phyloP scores from a whole-genome alignment of 92 coral and sea anemone genomes.

The Virgularia gustaviana region DNA sequence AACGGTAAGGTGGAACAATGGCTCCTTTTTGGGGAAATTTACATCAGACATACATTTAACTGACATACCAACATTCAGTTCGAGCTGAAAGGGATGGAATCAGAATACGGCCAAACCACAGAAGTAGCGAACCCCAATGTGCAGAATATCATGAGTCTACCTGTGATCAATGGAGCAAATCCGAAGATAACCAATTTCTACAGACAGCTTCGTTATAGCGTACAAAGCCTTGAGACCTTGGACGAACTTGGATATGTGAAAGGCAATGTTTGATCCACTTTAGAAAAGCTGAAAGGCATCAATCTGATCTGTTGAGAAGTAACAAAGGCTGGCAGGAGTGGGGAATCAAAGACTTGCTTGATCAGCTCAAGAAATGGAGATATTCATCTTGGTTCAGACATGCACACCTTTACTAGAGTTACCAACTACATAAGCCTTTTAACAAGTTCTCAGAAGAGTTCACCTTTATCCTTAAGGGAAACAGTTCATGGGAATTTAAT shows the following conservation, averaged over 20 bases:
- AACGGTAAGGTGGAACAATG: conserved; percentile 52
- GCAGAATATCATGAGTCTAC: conserved; percentile 54
- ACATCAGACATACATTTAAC: conserved; percentile 48
- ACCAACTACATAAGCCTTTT: too few species aligned
- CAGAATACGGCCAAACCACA: conserved; percentile 50
- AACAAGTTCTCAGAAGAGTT: too few species aligned
- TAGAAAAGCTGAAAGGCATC: conserved; percentile 56
- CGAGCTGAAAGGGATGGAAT: conserved; percentile 51
- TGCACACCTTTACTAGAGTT: too few species aligned
- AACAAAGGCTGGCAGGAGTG: conserved; percentile 61
- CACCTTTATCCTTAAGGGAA: too few species aligned
- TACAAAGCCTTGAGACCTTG: conserved; percentile 51
- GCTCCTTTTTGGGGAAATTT: conserved; percentile 56
- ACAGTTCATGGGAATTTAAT: too few species aligned
- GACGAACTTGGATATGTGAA: conserved; percentile 48
- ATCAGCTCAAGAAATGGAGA: conserved; percentile 47
- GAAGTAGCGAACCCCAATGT: conserved; percentile 54
- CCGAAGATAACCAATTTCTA: conserved; percentile 52
- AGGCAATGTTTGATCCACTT: conserved; percentile 43
- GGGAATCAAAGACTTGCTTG: conserved; percentile 46
- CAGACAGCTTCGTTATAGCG: conserved; percentile 45
- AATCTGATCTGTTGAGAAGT: conserved; percentile 55
- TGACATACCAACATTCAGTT: conserved; percentile 47
- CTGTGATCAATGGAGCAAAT: conserved; percentile 44
- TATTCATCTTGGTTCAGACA: too few species aligned